Base-by-base conservation (phyloP, 1,140 invertebrate species). In the Formica selysi region DNA sequence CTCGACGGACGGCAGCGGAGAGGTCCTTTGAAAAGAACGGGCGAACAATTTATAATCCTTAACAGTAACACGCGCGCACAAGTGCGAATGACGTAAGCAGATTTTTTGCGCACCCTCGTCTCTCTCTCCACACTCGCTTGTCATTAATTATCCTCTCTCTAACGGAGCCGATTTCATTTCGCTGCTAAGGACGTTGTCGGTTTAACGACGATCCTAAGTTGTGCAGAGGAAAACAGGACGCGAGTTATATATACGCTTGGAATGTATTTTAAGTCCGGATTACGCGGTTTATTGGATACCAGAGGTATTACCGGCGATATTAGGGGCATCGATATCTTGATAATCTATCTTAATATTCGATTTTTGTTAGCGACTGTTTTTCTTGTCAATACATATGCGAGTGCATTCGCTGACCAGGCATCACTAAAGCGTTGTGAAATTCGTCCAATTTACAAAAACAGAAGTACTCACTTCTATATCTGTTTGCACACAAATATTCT, bases 251-350 rank as follows among this genome's bases (percentile, higher is more conserved):
- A 22, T 59, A 68, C 57, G 78, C 32, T 78, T 41, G 71, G 54
- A 70, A 51, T 62, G 83, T 51, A 51, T 68, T 86, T 86, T 10
- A 89, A 86, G 32, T 16, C 61, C 76, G 68, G 65, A 84, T 68
- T 68, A 78, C 86, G 86, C 62, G 81, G 83, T 92, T 92, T 79
- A 88, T 86, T 87, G 86, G 79, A 80, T 19, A 59, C 22, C 78
- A 74, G 85, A 65, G 87, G 89, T 91, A 91, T 92, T 92, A 91
- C 89, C 84, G 44, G 73, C 62, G 44, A 3, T 51, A 19, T 87
- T 90, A 76, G 65, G 36, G 74, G 76, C 41, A 54, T 76, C 32
- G n/a, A 2, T 36, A 38, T 11, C 44, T 41, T 26, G 16, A 32
- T 13, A 32, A 36, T 5, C 11, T 54, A 73, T 57, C 26, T 19